Evolutionary conservation across 2,113 vertebrate genomes (phyloP).

Genomic region (Apteryx owenii): DNA sequence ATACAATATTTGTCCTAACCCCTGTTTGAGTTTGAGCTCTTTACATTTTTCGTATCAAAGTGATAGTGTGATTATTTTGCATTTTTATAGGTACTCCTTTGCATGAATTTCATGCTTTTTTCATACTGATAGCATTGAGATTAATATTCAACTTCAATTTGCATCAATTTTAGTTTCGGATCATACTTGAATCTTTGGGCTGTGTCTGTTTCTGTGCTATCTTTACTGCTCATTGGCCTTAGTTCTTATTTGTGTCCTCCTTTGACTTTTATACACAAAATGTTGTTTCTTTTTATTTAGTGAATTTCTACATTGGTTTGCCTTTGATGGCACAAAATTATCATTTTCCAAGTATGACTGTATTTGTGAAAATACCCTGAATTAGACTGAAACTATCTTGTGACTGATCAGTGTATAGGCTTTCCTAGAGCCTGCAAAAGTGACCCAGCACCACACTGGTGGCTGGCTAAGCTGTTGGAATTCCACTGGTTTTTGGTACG

Average conservation of each 20-base stretch:
- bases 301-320: neutral
- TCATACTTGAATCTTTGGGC: neutral
- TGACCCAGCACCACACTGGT: neutral
- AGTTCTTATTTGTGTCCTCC: neutral
- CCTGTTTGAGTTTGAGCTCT: neutral
- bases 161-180: neutral
- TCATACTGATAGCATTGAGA: neutral
- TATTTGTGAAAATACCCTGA: neutral
- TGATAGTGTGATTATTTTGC: neutral
- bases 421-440: neutral
- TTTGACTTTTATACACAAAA: neutral
- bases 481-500: neutral
- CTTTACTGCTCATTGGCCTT: neutral
- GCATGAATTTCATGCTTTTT: neutral
- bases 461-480: neutral
- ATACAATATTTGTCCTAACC: neutral
- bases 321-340: neutral
- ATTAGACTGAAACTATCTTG: neutral
- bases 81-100: neutral
- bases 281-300: neutral
- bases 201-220: neutral
- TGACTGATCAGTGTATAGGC: neutral
- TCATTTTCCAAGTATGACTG: neutral
- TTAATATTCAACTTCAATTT: no score
- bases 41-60: neutral